These are phyloP conservation scores for Dryas iulia DNA, from an alignment of 1,140 invertebrate genomes.

Conservation along the genomic window DNA sequence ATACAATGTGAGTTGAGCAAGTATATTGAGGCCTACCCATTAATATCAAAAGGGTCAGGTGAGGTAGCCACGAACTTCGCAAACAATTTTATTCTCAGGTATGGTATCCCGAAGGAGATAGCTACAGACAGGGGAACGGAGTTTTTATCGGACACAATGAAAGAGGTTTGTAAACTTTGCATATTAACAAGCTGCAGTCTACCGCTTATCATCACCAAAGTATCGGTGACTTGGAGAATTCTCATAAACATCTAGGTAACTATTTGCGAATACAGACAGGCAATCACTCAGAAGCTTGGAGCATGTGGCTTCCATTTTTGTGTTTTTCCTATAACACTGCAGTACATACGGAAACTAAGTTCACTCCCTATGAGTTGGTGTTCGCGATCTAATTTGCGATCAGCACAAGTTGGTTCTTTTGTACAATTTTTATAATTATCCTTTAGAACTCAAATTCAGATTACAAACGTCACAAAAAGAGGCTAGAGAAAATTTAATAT, in stretches of 20 bases:
- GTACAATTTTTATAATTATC: constrained; percentile 4
- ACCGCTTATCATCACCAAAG: constrained; percentile 37
- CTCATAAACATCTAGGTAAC: constrained; percentile 31
- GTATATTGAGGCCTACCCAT: no score
- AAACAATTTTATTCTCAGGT: no score
- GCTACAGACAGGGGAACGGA: no score
- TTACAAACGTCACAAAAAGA: constrained; percentile 6
- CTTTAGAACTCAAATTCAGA: constrained; percentile 10
- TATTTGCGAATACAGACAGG: constrained; percentile 34
- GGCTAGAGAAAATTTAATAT: constrained; percentile 14
- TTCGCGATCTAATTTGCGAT: not conserved
- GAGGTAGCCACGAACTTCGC: no score
- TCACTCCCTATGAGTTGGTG: constrained; percentile 10
- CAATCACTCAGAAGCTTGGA: constrained; percentile 30
- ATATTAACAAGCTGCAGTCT: constrained; percentile 30
- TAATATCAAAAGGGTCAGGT: no score
- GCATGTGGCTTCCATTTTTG: constrained; percentile 20
- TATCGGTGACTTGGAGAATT: constrained; percentile 33
- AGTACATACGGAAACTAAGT: constrained; percentile 11
- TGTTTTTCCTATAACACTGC: constrained; percentile 13
- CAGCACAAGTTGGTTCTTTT: no score
- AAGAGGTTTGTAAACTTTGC: constrained; percentile 34
- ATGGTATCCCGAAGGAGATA: no score
- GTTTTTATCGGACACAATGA: no score
- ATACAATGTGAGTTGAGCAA: constrained; percentile 21